Conservation (phyloP, 2,888 invertebrate species). For the Pachydiplax longipennis region DNA sequence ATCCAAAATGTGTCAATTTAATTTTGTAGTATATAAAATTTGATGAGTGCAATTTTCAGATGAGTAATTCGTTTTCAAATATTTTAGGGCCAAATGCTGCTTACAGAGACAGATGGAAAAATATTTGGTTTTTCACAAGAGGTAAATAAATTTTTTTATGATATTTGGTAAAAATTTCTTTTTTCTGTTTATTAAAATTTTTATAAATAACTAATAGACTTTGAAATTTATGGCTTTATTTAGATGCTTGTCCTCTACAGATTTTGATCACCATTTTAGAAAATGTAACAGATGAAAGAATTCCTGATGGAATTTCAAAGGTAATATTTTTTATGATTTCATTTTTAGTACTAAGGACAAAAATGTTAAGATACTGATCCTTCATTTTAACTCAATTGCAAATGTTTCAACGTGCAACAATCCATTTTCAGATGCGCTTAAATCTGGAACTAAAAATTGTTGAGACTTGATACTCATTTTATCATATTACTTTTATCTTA, state of each 20-base stretch:
- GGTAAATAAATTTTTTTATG: not conserved
- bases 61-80: not conserved
- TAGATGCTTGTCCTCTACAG: slow-evolving; percentile 5
- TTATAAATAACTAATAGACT: not conserved
- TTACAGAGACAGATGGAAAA: not conserved
- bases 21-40: too few relatives aligned
- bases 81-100: not conserved
- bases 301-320: not conserved
- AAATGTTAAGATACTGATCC: too few relatives aligned
- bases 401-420: too few relatives aligned
- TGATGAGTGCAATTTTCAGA: too few relatives aligned
- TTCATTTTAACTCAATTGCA: too few relatives aligned
- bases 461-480: too few relatives aligned
- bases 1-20: too few relatives aligned
- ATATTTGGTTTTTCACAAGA: not conserved
- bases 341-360: not conserved
- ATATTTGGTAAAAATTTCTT: not conserved
- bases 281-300: not conserved
- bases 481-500: too few relatives aligned
- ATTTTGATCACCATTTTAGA: not conserved
- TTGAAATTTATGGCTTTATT: not conserved
- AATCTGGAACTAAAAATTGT: too few relatives aligned
- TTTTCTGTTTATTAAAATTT: not conserved
- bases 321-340: not conserved
- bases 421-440: too few relatives aligned